Conservation (phyloP, 30 jellyfish, hydroid and myxozoan species). For the Aurelia aurita region DNA sequence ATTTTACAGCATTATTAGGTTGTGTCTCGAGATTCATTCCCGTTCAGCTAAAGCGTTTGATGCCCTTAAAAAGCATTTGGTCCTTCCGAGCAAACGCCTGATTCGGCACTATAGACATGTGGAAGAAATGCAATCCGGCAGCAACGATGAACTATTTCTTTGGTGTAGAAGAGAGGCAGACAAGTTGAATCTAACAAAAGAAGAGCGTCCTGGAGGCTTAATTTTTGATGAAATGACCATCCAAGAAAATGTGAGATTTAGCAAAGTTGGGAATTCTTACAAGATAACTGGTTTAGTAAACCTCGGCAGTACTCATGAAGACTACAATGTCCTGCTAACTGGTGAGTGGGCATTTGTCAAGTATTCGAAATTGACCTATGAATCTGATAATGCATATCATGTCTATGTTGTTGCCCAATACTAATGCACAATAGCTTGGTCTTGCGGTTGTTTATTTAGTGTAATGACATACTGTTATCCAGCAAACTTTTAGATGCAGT, state of each 20-base stretch:
- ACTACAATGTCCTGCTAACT: background rate
- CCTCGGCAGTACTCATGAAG: background rate
- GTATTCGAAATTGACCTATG: too few relatives aligned
- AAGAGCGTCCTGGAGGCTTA: background rate
- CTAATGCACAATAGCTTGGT: too few relatives aligned
- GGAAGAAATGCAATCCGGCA: background rate
- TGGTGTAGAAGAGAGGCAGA: conserved; percentile 1
- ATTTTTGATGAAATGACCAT: background rate
- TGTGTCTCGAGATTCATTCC: background rate
- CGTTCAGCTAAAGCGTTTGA: background rate
- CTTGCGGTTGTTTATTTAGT: too few relatives aligned
- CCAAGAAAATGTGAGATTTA: background rate
- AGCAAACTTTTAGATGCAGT: too few relatives aligned
- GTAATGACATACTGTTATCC: too few relatives aligned
- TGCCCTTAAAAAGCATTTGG: background rate
- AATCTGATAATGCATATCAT: background rate
- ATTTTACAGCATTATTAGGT: too few relatives aligned
- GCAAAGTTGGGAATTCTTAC: background rate
- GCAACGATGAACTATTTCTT: background rate
- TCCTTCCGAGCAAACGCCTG: background rate
- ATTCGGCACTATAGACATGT: background rate
- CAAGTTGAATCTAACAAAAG: background rate
- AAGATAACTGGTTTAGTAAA: background rate
- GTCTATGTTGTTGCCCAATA: background rate
- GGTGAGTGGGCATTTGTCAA: background rate